Conservation (phyloP, 2,113 vertebrate genomes). For the Mormyrus iriodes region DNA sequence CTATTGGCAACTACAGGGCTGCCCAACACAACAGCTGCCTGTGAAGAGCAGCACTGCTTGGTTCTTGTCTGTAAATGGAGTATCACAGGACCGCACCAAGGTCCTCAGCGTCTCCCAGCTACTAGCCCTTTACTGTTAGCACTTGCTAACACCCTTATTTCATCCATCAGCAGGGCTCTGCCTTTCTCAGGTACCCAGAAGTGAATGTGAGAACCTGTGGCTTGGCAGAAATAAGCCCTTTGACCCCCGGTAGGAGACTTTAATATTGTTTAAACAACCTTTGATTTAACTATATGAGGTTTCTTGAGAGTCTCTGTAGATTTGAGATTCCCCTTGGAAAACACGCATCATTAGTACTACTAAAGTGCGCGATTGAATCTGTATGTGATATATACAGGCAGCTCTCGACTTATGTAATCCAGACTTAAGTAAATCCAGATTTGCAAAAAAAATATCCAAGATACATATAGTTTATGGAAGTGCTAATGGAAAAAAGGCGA, state of each 20-base stretch:
- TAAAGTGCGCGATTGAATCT: background rate
- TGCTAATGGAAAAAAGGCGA: background rate
- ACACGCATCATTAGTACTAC: background rate
- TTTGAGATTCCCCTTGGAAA: background rate
- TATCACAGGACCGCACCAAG: background rate
- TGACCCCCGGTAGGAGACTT: background rate
- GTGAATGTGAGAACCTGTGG: background rate
- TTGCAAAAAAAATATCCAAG: background rate
- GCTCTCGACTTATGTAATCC: background rate
- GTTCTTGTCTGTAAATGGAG: background rate
- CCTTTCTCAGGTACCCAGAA: background rate
- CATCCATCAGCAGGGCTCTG: background rate
- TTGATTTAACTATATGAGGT: background rate
- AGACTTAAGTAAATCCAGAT: background rate
- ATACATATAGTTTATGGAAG: background rate
- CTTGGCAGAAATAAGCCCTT: background rate
- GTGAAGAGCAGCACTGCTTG: background rate
- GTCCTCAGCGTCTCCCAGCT: background rate
- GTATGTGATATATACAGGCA: background rate
- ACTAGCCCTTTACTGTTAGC: background rate
- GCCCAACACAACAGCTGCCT: background rate
- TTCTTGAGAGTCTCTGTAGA: background rate
- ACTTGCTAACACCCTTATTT: background rate
- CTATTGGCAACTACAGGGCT: background rate
- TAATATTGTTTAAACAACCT: background rate